Evolutionary conservation across 2,797 vertebrate species (phyloP), one percentile per base, ranked within the genome.

Genomic region (Hyperoplus immaculatus): DNA sequence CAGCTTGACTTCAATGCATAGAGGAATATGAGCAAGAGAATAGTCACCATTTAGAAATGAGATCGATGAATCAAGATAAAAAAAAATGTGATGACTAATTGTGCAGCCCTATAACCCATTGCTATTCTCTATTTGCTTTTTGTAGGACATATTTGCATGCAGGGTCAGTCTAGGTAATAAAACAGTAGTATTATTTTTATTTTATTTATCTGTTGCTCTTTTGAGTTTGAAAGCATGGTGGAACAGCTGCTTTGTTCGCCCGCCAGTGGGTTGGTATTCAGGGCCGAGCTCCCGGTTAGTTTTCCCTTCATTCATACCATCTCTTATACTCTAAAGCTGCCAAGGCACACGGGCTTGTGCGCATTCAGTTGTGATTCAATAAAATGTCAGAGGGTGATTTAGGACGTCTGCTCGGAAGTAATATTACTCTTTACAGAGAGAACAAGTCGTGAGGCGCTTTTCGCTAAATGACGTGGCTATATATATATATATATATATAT

Each of bases 331-430:
- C 60, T 62, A 60, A 72, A 86, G 79, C 72, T 79, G 57, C 80
- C 49, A 45, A 75, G 81, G 72, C 78, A 58, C 76, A 12, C 10
- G 65, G 21, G 83, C 82, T 80, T 72, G 69, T 74, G 84, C 70
- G 78, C 78, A 56, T 80, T 77, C 79, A 82, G 72, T 63, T 78
- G 75, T 78, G 81, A 89, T 87, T 90, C 70, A 75, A 88, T 88
- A 83, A 88, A 89, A 88, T 84, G 89, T 88, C 87, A 88, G 63
- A 53, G 60, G 69, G 65, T 87, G 89, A 91, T 89, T 89, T 83
- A 87, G 81, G 85, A 81, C 59, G 14, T 68, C 82, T 73, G 84
- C 81, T 86, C 81, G 60, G 66, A 74, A 71, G 75, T 80, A 76
- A 85, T 82, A 79, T 84, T 69, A 57, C 86, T 88, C 74, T 82